Base-by-base conservation (phyloP, 2,888 invertebrate species). In the Eupithecia dodoneata region DNA sequence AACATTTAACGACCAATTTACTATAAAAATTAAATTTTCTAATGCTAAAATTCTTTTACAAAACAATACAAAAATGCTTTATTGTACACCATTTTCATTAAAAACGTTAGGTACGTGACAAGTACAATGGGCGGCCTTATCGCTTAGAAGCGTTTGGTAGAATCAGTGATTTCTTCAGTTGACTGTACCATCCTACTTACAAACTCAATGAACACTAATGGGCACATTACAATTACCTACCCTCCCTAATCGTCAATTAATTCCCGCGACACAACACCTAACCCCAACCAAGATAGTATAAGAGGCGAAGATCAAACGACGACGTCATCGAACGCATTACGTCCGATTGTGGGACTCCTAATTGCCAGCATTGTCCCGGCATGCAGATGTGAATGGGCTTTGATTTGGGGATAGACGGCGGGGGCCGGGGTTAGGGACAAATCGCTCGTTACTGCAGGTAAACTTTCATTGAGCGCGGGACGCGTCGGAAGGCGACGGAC, bases 351-450 rank as follows among this genome's bases (percentile, higher is more conserved):
- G 92, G 94, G 93, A 86, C 91, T 91, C 93, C 95, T 95, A 95
- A 95, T 95, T 95, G 95, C 94, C 94, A 90, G 94, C 95, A 95
- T 95, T 95, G 95, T 95, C 94, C 91, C 92, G 93, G 94, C 95
- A 95, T 95, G 95, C 95, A 95, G 95, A 95, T 95, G 94, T 95
- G 95, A 95, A 95, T 95, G 95, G 95, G 94, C 94, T 95, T 95
- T 95, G 95, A 95, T 95, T 95, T 95, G 95, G 94, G 91, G 90
- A 90, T 87, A 83, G 88, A 45, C 45, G 88, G 88, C 88, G 88
- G 91, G 91, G 91, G 88, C 87, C 92, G 93, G 93, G 92, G 89
- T 90, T 90, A 93, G 94, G 95, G 93, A 94, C 95, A 94, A 95
- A 95, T 94, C 94, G 94, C 95, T 95, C 95, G 95, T 95, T 95